Conservation (phyloP, 2,797 vertebrate species). For the Tarsius wallacei region DNA sequence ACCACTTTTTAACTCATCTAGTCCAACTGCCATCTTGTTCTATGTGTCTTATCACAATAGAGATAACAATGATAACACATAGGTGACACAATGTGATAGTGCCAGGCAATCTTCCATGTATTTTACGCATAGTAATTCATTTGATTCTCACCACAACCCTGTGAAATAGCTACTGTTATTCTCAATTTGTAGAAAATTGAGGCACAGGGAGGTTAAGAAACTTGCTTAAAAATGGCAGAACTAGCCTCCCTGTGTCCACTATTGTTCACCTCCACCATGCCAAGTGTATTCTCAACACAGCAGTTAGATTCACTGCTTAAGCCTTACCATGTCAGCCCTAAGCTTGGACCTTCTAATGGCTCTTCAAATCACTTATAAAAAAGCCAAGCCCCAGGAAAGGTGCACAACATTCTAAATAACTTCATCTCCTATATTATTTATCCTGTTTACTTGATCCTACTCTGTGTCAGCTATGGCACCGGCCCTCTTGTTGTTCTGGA, state of each 20-base stretch:
- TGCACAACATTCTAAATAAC: rapidly evolving
- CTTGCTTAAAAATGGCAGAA: not conserved
- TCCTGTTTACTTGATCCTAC: too few species aligned
- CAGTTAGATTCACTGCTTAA: too few species aligned
- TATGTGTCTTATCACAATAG: not conserved
- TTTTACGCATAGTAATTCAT: not conserved
- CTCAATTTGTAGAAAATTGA: rapidly evolving
- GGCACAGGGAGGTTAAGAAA: rapidly evolving
- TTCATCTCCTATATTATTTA: not conserved
- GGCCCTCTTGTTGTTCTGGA: not conserved
- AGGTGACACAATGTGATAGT: not conserved
- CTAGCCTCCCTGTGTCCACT: rapidly evolving
- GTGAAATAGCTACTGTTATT: too few species aligned
- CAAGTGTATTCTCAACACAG: rapidly evolving
- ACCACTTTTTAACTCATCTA: too few species aligned
- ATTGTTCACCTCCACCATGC: rapidly evolving
- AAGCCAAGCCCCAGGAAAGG: not conserved
- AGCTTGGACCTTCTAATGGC: rapidly evolving
- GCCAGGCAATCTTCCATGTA: not conserved
- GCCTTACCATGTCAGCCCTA: too few species aligned
- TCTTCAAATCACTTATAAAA: not conserved
- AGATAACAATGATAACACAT: too few species aligned
- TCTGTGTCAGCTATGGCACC: not conserved
- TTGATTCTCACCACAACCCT: not conserved
- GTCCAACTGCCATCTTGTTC: not conserved